Evolutionary conservation across 2,888 invertebrate genomes (phyloP).

Genomic region (Phrixothrix hirtus): DNA sequence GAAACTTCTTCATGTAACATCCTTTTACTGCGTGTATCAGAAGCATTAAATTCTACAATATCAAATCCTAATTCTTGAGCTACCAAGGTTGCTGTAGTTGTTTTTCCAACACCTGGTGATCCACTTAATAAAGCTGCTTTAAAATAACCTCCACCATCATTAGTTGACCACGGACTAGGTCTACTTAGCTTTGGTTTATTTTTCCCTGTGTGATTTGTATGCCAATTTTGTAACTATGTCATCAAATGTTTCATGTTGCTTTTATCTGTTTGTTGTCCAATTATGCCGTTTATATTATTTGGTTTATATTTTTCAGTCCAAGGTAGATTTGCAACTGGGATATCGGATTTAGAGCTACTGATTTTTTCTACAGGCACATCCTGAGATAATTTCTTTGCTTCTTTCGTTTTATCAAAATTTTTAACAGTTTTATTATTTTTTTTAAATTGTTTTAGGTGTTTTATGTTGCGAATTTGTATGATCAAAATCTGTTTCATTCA

Average conservation of each 20-base stretch:
- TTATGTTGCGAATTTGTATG: not conserved
- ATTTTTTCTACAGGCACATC: too few species aligned
- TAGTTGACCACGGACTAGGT: conserved; percentile 79
- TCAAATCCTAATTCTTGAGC: conserved; percentile 89
- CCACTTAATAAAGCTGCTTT: conserved; percentile 95
- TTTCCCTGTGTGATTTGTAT: conserved; percentile 68
- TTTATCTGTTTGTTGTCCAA: conserved; percentile 90
- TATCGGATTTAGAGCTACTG: too few species aligned
- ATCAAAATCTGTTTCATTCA: not conserved
- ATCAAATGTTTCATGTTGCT: conserved; percentile 87
- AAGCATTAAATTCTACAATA: conserved; percentile 94
- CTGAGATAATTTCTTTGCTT: too few species aligned
- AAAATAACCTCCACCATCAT: conserved; percentile 83
- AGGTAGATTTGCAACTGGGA: too few species aligned
- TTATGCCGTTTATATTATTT: conserved; percentile 76
- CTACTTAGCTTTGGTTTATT: conserved; percentile 57
- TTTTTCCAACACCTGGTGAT: conserved; percentile 88
- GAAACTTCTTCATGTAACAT: conserved; percentile 82
- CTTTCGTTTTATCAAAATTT: too few species aligned
- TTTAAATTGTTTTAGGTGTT: not conserved
- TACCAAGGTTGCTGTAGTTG: conserved; percentile 85
- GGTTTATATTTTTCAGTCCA: conserved; percentile 98
- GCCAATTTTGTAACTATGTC: conserved; percentile 91
- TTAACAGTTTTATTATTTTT: too few species aligned
- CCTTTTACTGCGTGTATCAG: conserved; percentile 91